phyloP scores from a whole-genome alignment of 2,113 vertebrate genomes.

The Vanacampus margaritifer region DNA sequence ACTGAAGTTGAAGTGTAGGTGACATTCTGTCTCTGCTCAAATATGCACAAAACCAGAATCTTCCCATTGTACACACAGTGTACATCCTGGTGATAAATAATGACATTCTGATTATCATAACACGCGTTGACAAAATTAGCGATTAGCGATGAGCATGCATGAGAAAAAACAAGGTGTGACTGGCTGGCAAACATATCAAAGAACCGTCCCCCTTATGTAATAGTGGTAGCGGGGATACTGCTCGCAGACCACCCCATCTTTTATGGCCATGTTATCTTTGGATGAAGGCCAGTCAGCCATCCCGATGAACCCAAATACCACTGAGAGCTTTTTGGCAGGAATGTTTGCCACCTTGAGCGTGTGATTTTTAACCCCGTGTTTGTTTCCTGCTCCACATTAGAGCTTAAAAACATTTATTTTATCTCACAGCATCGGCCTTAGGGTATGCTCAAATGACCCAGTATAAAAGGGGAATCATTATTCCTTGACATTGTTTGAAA shows the following conservation, averaged over 20 bases:
- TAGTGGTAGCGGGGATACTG: not conserved
- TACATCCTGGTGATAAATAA: not conserved
- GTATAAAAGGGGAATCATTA: not conserved
- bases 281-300: constrained; percentile 23
- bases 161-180: not conserved
- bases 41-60: not conserved
- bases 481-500: not conserved
- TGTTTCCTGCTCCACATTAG: not conserved
- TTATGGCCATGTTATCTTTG: constrained; percentile 39
- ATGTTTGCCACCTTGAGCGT: constrained; percentile 24
- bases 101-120: not conserved
- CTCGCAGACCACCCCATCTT: constrained; percentile 4
- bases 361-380: constrained; percentile 31
- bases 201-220: not conserved
- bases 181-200: not conserved
- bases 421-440: not conserved
- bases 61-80: not conserved
- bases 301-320: constrained; percentile 41
- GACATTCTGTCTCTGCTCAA: not conserved
- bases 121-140: not conserved
- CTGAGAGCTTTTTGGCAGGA: constrained; percentile 17
- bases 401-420: not conserved
- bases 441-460: not conserved
- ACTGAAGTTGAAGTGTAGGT: too few species aligned
- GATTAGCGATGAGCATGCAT: not conserved